These are phyloP conservation scores for Ctenodactylus gundi DNA, from an alignment of 2,113 vertebrate species.

Conservation along the genomic window DNA sequence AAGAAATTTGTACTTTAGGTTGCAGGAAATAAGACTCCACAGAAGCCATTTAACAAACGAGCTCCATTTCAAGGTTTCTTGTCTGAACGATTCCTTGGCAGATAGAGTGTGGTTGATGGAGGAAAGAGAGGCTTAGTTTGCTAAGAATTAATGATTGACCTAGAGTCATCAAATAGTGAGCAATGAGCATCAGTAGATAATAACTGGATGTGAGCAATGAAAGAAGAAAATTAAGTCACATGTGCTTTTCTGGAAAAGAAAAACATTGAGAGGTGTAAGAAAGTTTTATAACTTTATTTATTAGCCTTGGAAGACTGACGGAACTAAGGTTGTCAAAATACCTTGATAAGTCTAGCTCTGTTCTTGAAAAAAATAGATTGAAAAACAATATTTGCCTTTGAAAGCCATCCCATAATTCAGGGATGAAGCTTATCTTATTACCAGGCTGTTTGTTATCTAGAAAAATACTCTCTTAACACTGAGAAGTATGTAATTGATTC, in stretches of 20 bases:
- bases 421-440: not conserved
- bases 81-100: not conserved
- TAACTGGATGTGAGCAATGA: not conserved
- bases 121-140: not conserved
- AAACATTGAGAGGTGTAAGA: not conserved
- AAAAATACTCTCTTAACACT: not conserved
- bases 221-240: not conserved
- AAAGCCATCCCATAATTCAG: not conserved
- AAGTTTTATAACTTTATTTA: not conserved
- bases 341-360: not conserved
- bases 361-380: not conserved
- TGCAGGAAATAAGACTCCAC: not conserved
- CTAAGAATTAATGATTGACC: not conserved
- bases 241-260: not conserved
- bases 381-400: not conserved
- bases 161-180: not conserved
- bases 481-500: slow-evolving; percentile 5
- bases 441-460: not conserved
- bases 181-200: not conserved
- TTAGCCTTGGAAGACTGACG: not conserved
- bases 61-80: not conserved
- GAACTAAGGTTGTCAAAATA: not conserved
- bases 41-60: not conserved
- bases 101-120: not conserved
- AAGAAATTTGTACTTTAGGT: not conserved